Percentiles rank a stretch among this genome's conserved stretches.
Conservation (phyloP, 2,113 vertebrate genomes). For the Menura novaehollandiae region DNA sequence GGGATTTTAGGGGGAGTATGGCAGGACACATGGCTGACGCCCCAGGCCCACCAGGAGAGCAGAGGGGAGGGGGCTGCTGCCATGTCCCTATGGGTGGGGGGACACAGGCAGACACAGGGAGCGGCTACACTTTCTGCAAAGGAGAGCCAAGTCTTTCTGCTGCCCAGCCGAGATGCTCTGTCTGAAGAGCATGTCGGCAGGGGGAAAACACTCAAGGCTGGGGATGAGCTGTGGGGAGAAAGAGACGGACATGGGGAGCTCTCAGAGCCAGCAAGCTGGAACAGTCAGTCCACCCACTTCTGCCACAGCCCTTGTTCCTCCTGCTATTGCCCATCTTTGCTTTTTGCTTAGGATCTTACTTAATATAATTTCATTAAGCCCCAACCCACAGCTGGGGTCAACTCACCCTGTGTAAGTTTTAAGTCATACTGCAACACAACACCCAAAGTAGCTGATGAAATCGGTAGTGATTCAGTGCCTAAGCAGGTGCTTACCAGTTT, state of each 20-base stretch:
- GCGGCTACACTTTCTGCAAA: background rate
- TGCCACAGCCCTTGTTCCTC: background rate
- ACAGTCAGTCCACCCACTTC: background rate
- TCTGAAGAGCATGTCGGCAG: accelerated
- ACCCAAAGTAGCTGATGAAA: background rate
- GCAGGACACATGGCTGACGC: background rate
- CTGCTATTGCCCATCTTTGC: background rate
- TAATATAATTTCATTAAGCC: background rate
- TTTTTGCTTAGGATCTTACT: background rate
- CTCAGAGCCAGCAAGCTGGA: background rate
- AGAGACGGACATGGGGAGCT: background rate
- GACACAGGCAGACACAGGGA: accelerated
- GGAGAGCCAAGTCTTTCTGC: background rate
- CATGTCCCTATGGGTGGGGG: accelerated
- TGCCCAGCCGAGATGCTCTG: background rate
- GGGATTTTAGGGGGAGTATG: background rate
- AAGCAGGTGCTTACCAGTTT: background rate
- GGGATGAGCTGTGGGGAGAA: background rate
- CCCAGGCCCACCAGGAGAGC: background rate
- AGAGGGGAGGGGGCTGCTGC: background rate
- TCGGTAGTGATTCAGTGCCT: background rate
- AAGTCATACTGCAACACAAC: background rate
- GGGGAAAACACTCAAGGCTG: background rate
- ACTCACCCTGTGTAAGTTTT: accelerated
- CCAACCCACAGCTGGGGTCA: background rate